A percentile compares a stretch with the other conserved stretches of the same genome.
phyloP scores from a whole-genome alignment of 2,113 vertebrate genomes.

The Caloenas nicobarica region DNA sequence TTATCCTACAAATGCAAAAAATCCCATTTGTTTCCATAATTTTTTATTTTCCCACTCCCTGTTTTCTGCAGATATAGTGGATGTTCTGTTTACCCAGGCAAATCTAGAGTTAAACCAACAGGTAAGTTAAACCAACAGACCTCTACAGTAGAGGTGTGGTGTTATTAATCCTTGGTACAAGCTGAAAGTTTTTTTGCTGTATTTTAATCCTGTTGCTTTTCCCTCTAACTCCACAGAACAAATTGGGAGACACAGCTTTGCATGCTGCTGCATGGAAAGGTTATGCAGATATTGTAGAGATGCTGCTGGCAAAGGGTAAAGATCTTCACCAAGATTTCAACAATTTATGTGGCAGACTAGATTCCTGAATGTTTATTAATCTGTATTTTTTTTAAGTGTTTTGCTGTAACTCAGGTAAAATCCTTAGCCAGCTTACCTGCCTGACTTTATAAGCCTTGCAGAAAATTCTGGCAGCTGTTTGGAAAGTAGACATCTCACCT shows the following conservation, averaged over 20 bases:
- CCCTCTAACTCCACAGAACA: conserved; percentile 84
- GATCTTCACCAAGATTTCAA: conserved; percentile 28
- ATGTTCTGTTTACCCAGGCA: conserved; percentile 87
- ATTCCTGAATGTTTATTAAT: background rate
- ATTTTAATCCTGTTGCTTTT: conserved; percentile 53
- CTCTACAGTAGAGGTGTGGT: background rate
- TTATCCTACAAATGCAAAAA: background rate
- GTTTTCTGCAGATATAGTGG: conserved; percentile 88
- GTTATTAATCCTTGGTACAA: background rate
- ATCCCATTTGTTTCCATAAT: background rate
- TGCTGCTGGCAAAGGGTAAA: conserved; percentile 91
- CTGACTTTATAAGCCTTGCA: background rate
- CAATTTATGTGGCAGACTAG: background rate
- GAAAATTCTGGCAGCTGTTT: conserved; percentile 2
- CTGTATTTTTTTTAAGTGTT: background rate
- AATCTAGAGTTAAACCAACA: conserved; percentile 96
- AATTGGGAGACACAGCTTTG: conserved; percentile 93
- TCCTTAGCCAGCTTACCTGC: background rate
- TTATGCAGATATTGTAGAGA: conserved; percentile 95
- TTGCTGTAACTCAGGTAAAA: background rate
- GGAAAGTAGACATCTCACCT: background rate
- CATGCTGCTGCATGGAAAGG: conserved; percentile 98
- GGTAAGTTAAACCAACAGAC: conserved; percentile 70
- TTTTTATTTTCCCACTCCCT: background rate
- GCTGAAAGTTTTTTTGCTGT: background rate